Conservation (phyloP, 2,797 vertebrate genomes). For the Rhynchonycteris naso region DNA sequence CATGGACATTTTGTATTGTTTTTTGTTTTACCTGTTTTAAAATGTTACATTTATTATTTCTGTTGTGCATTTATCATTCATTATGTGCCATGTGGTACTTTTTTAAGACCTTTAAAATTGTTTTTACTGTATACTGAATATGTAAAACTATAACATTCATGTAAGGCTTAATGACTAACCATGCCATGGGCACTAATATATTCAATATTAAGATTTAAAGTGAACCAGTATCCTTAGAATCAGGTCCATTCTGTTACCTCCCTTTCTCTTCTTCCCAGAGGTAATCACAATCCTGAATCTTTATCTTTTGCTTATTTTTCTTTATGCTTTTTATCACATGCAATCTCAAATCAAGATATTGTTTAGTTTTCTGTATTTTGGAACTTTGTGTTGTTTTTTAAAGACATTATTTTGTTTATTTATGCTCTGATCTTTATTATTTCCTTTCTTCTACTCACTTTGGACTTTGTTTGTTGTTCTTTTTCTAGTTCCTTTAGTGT, state of each 20-base stretch:
- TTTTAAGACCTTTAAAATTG: neutral
- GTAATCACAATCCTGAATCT: neutral
- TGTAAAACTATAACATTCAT: neutral
- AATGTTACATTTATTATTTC: constrained; percentile 4
- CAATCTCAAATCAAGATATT: neutral
- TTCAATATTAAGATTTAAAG: neutral
- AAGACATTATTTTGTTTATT: too few relatives aligned
- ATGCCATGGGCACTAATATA: neutral
- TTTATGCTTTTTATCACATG: neutral
- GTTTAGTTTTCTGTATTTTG: neutral
- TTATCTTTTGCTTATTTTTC: neutral
- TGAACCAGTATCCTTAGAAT: neutral
- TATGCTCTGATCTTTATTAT: too few relatives aligned
- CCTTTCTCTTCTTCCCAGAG: neutral
- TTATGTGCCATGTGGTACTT: neutral
- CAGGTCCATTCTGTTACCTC: neutral
- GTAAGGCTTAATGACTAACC: neutral
- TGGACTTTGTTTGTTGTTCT: too few relatives aligned
- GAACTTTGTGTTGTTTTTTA: neutral
- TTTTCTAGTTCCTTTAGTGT: too few relatives aligned
- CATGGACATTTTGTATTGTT: too few relatives aligned
- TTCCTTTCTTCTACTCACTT: too few relatives aligned
- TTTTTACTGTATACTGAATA: neutral
- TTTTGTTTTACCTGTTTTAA: neutral
- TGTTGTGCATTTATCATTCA: neutral